Evolutionary conservation across 2,113 vertebrate genomes (phyloP).

Genomic region (Psilopogon haemacephalus): DNA sequence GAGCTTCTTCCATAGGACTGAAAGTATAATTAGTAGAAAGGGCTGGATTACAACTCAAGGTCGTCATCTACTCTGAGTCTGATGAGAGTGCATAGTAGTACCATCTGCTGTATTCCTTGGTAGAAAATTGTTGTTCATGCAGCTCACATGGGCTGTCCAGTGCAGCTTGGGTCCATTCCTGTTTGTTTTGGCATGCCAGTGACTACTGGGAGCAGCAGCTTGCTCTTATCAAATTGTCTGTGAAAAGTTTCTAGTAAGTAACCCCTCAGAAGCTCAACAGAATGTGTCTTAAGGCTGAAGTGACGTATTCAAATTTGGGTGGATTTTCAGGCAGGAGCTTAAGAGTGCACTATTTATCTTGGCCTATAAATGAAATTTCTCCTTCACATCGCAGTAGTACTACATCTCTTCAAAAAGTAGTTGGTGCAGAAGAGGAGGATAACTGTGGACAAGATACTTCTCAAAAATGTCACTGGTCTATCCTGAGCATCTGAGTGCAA

Average conservation of each 20-base stretch:
- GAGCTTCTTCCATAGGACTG: neutral
- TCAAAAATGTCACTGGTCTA: neutral
- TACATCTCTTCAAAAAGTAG: neutral
- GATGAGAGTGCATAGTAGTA: neutral
- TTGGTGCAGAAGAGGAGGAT: neutral
- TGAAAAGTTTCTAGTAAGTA: neutral
- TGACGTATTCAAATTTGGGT: neutral
- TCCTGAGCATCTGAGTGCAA: neutral
- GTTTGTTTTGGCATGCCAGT: neutral
- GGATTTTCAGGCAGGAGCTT: neutral
- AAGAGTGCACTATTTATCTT: neutral
- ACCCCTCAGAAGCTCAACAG: neutral
- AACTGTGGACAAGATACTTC: neutral
- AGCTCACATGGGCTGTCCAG: neutral
- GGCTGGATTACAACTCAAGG: neutral
- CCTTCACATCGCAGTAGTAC: neutral
- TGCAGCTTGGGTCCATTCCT: neutral
- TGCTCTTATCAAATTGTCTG: neutral
- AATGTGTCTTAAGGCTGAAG: neutral
- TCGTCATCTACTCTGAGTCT: neutral
- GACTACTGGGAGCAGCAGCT: neutral
- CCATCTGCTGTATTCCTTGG: neutral
- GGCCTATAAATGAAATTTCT: neutral
- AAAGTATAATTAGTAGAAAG: neutral
- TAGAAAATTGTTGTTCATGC: neutral